Evolutionary conservation across 2,113 vertebrate genomes (phyloP), one percentile per base, ranked within the genome.

Genomic region (Paralichthys olivaceus): DNA sequence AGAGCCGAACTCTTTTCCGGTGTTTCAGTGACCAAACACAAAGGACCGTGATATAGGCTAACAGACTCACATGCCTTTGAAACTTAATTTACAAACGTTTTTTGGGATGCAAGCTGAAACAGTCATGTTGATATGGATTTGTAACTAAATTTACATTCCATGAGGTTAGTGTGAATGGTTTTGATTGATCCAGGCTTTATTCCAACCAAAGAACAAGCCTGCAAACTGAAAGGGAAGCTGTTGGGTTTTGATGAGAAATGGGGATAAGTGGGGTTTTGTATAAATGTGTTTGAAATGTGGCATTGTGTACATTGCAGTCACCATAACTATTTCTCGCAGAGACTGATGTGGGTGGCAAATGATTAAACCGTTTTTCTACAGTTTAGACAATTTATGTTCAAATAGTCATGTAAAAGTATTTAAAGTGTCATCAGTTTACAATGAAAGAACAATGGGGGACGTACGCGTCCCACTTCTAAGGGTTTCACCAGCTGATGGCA

Each of bases 1-100:
- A 51, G 23, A 49, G 32, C 0, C 9, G 22, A 32, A 58, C 6
- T 1, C 9, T 1, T n/a, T 28, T 51, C 23, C 32, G 3, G 13
- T 32, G 81, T 28, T 25, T 54, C 4, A 54, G 45, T 56, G 73
- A 84, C 80, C 77, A 85, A 83, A 69, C 0, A 25, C 3, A 29
- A 56, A 62, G 34, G 19, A 5, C 19, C 13, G 5, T 13, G 37
- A 40, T 9, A 34, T 34, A 34, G 32, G n/a, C 22, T 23, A 2
- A 26, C 25, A 56, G 23, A 25, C 54, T 26, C 23, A 26, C 49
- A 7, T 26, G 2, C 23, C n/a, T 60, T 54, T 40, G 7, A 53
- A 23, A 0, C 17, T 37, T 37, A 1, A n/a, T 37, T 40, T 1
- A 34, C 45, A 58, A 2, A 43, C 13, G 55, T 2, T 65, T 60